phyloP scores from a whole-genome alignment of 2,113 vertebrate genomes.

The Grallaria varia region DNA sequence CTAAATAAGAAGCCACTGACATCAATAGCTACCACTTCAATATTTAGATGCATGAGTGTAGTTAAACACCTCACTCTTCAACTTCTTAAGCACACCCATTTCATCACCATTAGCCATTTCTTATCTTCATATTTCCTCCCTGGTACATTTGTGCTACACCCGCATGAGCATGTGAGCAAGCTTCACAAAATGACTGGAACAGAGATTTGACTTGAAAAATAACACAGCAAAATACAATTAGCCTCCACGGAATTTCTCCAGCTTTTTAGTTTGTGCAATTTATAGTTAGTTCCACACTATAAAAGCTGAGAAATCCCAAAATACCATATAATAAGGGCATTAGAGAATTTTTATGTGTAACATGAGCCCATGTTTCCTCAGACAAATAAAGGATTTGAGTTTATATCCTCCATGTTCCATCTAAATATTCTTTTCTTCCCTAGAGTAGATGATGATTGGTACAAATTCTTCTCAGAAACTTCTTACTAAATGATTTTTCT shows the following conservation, averaged over 20 bases:
- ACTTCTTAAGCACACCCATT: not conserved
- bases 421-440: not conserved
- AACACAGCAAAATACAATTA: not conserved
- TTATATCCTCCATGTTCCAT: not conserved
- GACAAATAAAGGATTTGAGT: not conserved
- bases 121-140: not conserved
- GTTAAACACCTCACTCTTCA: not conserved
- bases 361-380: not conserved
- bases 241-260: not conserved
- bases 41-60: not conserved
- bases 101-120: not conserved
- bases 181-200: not conserved
- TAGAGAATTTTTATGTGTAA: slow-evolving; percentile 3
- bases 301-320: not conserved
- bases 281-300: not conserved
- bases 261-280: not conserved
- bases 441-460: not conserved
- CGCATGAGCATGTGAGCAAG: not conserved
- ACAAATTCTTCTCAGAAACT: not conserved
- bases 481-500: not conserved
- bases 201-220: not conserved
- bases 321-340: not conserved
- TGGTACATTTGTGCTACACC: not conserved
- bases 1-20: not conserved
- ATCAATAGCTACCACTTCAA: not conserved